phyloP scores from a whole-genome alignment of 2,797 vertebrate genomes.

The Echiichthys vipera region DNA sequence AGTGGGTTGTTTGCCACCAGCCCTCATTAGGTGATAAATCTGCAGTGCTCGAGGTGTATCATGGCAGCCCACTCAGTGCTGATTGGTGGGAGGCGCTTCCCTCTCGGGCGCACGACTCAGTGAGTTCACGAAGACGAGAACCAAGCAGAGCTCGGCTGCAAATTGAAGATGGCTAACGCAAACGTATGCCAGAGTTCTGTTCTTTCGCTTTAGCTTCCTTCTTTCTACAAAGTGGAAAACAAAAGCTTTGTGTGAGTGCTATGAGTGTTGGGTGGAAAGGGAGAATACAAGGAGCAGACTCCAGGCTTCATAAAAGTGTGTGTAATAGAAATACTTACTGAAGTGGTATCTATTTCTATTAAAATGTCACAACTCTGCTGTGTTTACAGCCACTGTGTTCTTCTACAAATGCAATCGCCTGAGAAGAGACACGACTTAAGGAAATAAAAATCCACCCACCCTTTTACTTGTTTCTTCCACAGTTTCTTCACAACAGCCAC shows the following conservation, averaged over 20 bases:
- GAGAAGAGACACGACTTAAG: not conserved
- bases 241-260: conserved; percentile 28
- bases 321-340: not conserved
- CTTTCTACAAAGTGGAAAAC: conserved; percentile 10
- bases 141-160: conserved; percentile 50
- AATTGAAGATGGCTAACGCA: conserved; percentile 53
- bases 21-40: conserved; percentile 61
- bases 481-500: conserved; percentile 2
- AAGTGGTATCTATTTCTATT: conserved; percentile 4
- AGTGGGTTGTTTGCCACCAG: conserved; percentile 47
- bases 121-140: conserved; percentile 45
- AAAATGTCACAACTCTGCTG: not conserved
- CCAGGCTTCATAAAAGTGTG: not conserved
- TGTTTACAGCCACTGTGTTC: not conserved
- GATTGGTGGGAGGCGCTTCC: conserved; percentile 52
- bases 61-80: conserved; percentile 64
- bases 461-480: not conserved
- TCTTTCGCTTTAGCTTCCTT: not conserved
- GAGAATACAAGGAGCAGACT: not conserved
- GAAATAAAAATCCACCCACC: not conserved
- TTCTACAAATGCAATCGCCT: not conserved
- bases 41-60: conserved; percentile 47
- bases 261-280: not conserved
- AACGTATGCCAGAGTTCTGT: conserved; percentile 28
- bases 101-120: conserved; percentile 46